Percentiles rank a stretch among this genome's conserved stretches.
Evolutionary conservation across 23 tunicate species (phyloP).

Genomic region (Aplidium turbinatum): DNA sequence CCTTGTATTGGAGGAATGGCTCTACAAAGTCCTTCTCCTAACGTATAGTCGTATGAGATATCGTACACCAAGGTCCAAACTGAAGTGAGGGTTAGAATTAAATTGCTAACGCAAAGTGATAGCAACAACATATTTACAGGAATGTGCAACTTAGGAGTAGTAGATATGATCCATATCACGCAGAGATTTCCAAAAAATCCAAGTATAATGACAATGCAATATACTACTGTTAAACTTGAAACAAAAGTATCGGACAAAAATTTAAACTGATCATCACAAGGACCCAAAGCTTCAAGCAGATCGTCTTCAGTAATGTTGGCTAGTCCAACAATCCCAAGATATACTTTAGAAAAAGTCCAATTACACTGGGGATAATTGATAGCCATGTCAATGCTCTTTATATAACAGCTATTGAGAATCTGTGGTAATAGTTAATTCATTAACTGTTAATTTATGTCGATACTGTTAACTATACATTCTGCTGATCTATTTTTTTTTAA

Average conservation of each 20-base stretch:
- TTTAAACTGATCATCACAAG: slow-evolving; percentile 27
- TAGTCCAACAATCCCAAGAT: too few relatives aligned
- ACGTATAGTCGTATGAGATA: slow-evolving; percentile 58
- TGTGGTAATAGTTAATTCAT: too few relatives aligned
- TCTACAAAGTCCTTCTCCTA: slow-evolving; percentile 21
- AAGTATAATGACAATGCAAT: slow-evolving; percentile 45
- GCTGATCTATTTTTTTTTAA: too few relatives aligned
- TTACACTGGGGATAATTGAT: too few relatives aligned
- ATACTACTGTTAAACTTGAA: slow-evolving; percentile 38
- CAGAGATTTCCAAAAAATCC: slow-evolving; percentile 55
- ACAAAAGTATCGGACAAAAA: slow-evolving; percentile 32
- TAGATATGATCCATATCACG: slow-evolving; percentile 28
- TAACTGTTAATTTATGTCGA: too few relatives aligned
- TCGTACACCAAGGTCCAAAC: slow-evolving; percentile 50
- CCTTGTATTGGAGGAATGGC: slow-evolving; percentile 59
- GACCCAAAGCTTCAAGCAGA: slow-evolving; percentile 20
- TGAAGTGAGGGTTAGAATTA: slow-evolving; percentile 37
- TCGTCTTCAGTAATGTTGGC: too few relatives aligned
- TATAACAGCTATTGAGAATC: too few relatives aligned
- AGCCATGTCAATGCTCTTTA: too few relatives aligned
- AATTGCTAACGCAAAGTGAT: slow-evolving; percentile 49
- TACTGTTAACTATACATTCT: too few relatives aligned
- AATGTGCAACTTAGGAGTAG: slow-evolving; percentile 24
- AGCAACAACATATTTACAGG: slow-evolving; percentile 46
- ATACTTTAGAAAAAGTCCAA: too few relatives aligned